Base-by-base conservation (phyloP, 2,888 invertebrate species). In the Molorchus minor region DNA sequence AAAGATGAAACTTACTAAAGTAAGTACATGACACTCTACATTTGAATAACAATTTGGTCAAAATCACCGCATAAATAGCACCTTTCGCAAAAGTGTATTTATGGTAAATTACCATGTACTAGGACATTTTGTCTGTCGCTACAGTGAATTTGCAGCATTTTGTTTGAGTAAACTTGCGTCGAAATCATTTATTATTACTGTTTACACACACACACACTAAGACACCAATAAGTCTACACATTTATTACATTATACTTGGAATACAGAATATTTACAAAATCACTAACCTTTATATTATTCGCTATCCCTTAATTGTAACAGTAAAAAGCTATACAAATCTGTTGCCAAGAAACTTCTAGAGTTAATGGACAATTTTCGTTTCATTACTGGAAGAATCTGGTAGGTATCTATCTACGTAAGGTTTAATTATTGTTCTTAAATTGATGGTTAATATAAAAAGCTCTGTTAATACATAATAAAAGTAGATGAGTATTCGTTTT, bases 241-340 rank as follows among this genome's bases (percentile, higher is more conserved):
- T 68, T 70, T 71, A 71, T 68, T 70, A 70, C 67, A 67, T 61
- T 62, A 64, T 64, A 66, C 65, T 66, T 72, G 70, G 69, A 68
- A 68, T 71, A 68, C 56, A 62, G 54, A 56, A 64, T 67, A 68
- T 67, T 68, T 70, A 71, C 64, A 66, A 70, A 68, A 63, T 69
- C 69, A 68, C 67, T 69, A 69, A 71, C 65, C 67, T 67, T 67
- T 56, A 33, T 61, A 20, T 63, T 51, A 43, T 33, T 52, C 47
- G 59, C 58, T 67, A 65, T 35, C 55, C 58, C 59, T 58, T 63
- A 57, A 29, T 43, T 45, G 29, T 57, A 68, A 62, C 64, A 62
- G 60, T 65, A 63, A 62, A 68, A 66, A 67, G 67, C 65, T 67
- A 65, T 62, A 67, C 62, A 65, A 55, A 45, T 58, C 44, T 46